Evolutionary conservation across 2,888 invertebrate genomes (phyloP), one percentile per base, ranked within the genome.

Genomic region (Eupithecia abbreviata): DNA sequence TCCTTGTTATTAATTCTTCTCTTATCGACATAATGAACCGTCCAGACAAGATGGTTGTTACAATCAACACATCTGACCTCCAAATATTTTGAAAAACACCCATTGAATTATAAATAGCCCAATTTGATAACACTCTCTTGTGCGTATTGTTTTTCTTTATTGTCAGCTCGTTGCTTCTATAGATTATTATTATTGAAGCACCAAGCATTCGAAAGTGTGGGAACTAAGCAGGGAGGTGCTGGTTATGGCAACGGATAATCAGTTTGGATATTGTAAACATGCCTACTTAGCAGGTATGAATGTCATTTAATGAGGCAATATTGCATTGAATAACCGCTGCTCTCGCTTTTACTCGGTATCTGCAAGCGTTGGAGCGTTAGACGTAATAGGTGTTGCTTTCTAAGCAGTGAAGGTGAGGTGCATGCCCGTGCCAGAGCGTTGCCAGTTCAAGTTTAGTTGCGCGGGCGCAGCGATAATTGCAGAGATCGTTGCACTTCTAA

Each of bases 401-500:
- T 94, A 94, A 91, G 92, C 91, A 92, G 92, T 90, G 93, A 93
- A 94, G 93, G 93, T 93, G 92, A 92, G 92, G 91, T 90, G 92
- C 89, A 91, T 89, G 90, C 85, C 84, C 86, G 79, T 80, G 77
- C 71, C 76, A 86, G 86, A 86, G 88, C 90, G 89, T 89, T 88
- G 90, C 89, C 90, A 92, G 93, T 93, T 93, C 93, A 93, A 93
- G 93, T 94, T 93, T 93, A 93, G 92, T 88, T 86, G 89, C 89
- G 87, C 88, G 88, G 87, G 86, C 86, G 87, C 87, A 85, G 85
- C 88, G 88, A 90, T 92, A 91, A 92, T 91, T 91, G 93, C 90
- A 89, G 90, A 92, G 93, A 93, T 91, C 94, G 92, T 92, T 93
- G 93, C 91, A 93, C 93, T 93, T 94, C 94, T 94, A 94, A 93